Conservation (phyloP, 2,888 invertebrate species). For the Trachelus tabidus region DNA sequence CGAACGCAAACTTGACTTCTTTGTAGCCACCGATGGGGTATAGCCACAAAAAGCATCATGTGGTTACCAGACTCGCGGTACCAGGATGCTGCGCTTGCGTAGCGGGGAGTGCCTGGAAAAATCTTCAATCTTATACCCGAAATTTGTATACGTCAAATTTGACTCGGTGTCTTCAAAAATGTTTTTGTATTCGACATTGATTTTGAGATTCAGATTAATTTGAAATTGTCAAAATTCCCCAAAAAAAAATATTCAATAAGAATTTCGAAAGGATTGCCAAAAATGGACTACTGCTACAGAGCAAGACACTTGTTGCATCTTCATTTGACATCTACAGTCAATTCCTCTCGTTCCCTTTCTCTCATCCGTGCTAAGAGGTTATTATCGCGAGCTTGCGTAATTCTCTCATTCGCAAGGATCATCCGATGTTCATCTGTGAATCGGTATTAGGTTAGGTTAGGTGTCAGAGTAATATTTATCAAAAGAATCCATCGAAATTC, state of each 20-base stretch:
- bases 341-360: background rate
- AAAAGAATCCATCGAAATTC: no score
- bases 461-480: no score
- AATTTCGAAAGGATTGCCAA: background rate
- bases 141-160: background rate
- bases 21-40: background rate
- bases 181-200: no score
- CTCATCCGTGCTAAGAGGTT: background rate
- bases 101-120: background rate
- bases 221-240: background rate
- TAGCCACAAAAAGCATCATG: background rate
- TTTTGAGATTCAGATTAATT: no score
- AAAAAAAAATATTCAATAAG: background rate
- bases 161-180: no score
- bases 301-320: background rate
- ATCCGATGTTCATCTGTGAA: background rate
- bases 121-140: background rate
- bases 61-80: background rate
- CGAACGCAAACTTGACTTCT: background rate
- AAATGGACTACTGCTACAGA: background rate
- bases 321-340: background rate
- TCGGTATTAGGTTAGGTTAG: background rate
- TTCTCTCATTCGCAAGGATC: constrained; percentile 35
- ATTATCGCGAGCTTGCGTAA: constrained; percentile 11
- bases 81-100: background rate